Evolutionary conservation across 2,797 vertebrate genomes (phyloP).

Genomic region (Glyptemys insculpta): DNA sequence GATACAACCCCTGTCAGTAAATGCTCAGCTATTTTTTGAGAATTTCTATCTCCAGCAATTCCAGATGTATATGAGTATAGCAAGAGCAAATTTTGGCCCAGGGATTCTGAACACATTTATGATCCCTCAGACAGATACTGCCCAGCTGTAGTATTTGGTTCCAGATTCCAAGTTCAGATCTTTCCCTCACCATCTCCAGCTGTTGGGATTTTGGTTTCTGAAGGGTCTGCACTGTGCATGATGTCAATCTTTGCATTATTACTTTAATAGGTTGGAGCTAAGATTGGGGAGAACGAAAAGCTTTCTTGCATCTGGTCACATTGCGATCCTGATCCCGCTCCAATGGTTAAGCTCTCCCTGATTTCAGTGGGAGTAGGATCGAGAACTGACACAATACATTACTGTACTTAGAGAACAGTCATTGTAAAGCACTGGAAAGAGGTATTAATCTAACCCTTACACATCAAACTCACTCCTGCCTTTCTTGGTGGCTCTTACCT

Average conservation of each 20-base stretch:
- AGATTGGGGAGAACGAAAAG: not conserved
- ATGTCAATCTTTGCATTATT: not conserved
- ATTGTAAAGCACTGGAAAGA: not conserved
- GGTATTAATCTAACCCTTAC: not conserved
- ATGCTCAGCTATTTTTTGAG: slow-evolving; percentile 31
- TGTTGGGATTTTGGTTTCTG: not conserved
- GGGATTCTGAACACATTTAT: not conserved
- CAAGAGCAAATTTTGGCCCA: not conserved
- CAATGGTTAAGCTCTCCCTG: not conserved
- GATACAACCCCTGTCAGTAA: not conserved
- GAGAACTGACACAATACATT: not conserved
- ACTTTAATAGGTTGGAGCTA: not conserved
- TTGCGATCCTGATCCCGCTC: rapidly evolving
- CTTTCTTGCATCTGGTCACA: not conserved
- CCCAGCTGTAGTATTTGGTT: not conserved
- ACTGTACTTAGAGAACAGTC: not conserved
- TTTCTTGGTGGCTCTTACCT: not conserved
- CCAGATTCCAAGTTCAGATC: not conserved
- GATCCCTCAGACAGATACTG: not conserved
- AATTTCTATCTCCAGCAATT: not conserved
- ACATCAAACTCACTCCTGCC: not conserved
- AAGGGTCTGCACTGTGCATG: not conserved
- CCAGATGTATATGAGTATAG: not conserved
- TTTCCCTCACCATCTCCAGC: not conserved
- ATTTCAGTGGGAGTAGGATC: too few relatives aligned